phyloP scores from a whole-genome alignment of 2,888 invertebrate genomes.

The Lasius fuliginosus region DNA sequence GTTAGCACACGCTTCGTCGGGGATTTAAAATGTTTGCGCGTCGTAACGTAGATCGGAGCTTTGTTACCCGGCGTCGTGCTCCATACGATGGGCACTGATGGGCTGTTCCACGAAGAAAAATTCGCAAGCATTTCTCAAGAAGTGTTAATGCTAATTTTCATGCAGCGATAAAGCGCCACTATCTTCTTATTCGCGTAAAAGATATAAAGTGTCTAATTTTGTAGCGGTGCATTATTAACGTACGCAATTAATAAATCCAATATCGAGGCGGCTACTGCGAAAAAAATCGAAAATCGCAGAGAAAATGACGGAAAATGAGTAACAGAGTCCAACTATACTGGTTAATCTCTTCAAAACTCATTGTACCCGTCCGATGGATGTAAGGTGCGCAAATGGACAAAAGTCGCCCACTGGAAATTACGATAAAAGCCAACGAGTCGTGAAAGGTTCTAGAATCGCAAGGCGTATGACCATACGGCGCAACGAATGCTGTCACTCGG shows the following conservation, averaged over 20 bases:
- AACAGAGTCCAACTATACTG: neutral
- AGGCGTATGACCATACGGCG: conserved; percentile 25
- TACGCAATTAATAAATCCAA: no score
- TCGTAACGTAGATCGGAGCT: conserved; percentile 59
- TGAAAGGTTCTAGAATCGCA: conserved; percentile 36
- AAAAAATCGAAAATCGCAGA: neutral
- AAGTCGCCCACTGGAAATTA: conserved; percentile 56
- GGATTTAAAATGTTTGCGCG: conserved; percentile 77
- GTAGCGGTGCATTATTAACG: neutral
- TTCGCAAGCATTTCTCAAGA: conserved; percentile 34
- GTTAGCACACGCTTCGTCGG: conserved; percentile 81
- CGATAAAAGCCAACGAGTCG: conserved; percentile 43
- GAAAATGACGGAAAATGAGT: neutral
- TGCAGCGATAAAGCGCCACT: conserved; percentile 3
- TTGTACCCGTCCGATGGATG: neutral
- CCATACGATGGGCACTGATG: conserved; percentile 30
- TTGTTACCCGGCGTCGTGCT: conserved; percentile 30
- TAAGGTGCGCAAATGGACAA: conserved; percentile 51
- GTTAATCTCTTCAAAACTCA: neutral
- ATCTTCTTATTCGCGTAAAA: neutral
- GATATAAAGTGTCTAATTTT: conserved; percentile 12
- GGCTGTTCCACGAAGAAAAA: conserved; percentile 27
- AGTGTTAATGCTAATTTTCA: conserved; percentile 32
- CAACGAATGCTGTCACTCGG: conserved; percentile 41
- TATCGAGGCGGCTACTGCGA: neutral